A percentile compares a stretch with the other conserved stretches of the same genome.
phyloP scores from a whole-genome alignment of 2,113 vertebrate genomes.

The Ibidorhyncha struthersii region DNA sequence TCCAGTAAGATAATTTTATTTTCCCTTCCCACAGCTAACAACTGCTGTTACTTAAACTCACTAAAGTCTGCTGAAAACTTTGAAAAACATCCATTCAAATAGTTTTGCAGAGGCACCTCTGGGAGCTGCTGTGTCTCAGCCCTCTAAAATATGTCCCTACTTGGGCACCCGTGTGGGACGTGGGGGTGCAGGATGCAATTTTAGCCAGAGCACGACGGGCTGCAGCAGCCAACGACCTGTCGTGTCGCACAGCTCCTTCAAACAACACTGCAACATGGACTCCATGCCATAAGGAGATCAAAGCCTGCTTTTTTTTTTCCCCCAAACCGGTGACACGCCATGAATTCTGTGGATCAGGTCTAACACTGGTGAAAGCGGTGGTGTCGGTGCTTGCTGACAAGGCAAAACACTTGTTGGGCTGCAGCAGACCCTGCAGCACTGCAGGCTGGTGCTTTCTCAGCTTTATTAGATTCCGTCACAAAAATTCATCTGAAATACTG shows the following conservation, averaged over 20 bases:
- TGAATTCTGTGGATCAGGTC: not conserved
- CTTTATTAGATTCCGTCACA: not conserved
- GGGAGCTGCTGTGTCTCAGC: not conserved
- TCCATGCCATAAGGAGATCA: not conserved
- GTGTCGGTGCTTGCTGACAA: not conserved
- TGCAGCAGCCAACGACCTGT: not conserved
- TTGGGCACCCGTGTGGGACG: not conserved
- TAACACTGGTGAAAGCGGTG: not conserved
- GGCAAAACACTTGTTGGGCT: not conserved
- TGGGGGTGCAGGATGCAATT: not conserved
- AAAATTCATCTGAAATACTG: not conserved
- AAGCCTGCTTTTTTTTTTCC: not conserved
- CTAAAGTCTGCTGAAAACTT: not conserved
- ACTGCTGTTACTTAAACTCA: not conserved
- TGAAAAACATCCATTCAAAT: not conserved
- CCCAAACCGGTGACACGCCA: fast-evolving
- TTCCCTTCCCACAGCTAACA: conserved; percentile 32
- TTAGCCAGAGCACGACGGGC: not conserved
- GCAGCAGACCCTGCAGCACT: not conserved
- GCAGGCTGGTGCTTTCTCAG: not conserved
- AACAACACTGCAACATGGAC: fast-evolving
- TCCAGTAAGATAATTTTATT: not conserved
- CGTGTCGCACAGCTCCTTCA: not conserved
- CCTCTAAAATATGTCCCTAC: not conserved
- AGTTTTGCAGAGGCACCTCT: not conserved